Percentiles rank a stretch among this genome's conserved stretches.
These are phyloP conservation scores for Gymnodraco acuticeps DNA, from an alignment of 2,797 vertebrate genomes.

Conservation along the genomic window DNA sequence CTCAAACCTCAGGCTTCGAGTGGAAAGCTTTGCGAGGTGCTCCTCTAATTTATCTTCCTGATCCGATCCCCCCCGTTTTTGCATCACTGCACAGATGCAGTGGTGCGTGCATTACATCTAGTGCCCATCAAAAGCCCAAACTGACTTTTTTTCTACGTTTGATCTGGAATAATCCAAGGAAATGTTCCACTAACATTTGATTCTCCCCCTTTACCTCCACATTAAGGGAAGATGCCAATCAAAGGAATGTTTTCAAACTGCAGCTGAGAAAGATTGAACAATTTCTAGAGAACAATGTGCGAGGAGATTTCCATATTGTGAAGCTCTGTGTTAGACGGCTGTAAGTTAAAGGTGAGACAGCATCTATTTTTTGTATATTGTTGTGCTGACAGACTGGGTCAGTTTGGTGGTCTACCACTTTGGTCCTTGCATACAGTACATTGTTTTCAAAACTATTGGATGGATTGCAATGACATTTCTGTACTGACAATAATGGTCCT, in stretches of 20 bases:
- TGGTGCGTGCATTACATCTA: conserved; percentile 52
- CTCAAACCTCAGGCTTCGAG: conserved; percentile 74
- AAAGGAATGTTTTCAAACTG: conserved; percentile 43
- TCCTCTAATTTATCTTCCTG: conserved; percentile 61
- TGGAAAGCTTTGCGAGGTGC: conserved; percentile 49
- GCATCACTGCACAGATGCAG: conserved; percentile 67
- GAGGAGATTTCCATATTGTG: conserved; percentile 35
- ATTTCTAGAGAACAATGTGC: conserved; percentile 8
- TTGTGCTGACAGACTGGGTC: not conserved
- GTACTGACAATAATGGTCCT: too few species aligned
- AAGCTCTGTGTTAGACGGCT: conserved; percentile 4
- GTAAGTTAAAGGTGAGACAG: conserved; percentile 11
- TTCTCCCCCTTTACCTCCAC: conserved; percentile 1
- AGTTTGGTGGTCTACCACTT: not conserved
- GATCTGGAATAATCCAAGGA: conserved; percentile 49
- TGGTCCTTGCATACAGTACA: not conserved
- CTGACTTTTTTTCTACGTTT: conserved; percentile 30
- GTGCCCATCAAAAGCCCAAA: conserved; percentile 44
- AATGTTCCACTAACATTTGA: conserved; percentile 32
- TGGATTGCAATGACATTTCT: not conserved
- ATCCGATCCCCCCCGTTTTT: conserved; percentile 70
- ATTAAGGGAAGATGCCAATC: conserved; percentile 44
- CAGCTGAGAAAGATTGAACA: conserved; percentile 19
- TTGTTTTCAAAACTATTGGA: not conserved
- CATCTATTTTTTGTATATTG: not conserved